phyloP scores from a whole-genome alignment of 2,797 vertebrate genomes.

The Acanthornis magna region DNA sequence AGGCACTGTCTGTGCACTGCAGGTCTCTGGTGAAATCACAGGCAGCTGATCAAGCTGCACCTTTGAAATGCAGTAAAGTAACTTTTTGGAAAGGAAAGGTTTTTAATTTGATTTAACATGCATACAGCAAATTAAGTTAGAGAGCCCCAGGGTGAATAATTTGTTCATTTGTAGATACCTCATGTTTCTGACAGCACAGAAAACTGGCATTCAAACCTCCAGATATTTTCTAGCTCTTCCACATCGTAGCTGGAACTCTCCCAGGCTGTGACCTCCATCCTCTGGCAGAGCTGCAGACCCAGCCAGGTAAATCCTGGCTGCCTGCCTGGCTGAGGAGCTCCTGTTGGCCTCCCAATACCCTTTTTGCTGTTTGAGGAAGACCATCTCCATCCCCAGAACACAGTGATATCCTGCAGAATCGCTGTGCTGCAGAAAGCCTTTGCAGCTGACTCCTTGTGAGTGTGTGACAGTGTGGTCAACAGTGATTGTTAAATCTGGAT shows the following conservation, averaged over 20 bases:
- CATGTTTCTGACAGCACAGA: not conserved
- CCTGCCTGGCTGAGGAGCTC: not conserved
- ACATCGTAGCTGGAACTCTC: not conserved
- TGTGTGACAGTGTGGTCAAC: not conserved
- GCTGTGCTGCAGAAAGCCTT: not conserved
- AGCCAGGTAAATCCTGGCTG: not conserved
- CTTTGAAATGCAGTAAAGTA: not conserved
- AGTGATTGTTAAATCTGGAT: not conserved
- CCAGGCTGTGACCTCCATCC: not conserved
- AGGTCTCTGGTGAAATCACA: not conserved
- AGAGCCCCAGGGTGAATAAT: not conserved
- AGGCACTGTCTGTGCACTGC: not conserved
- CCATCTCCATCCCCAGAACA: not conserved
- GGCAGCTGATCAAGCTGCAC: not conserved
- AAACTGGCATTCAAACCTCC: not conserved
- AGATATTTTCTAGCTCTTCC: not conserved
- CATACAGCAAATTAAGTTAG: not conserved
- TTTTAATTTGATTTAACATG: not conserved
- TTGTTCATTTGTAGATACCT: not conserved
- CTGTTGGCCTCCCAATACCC: not conserved
- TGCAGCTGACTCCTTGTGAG: not conserved
- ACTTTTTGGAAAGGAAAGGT: not conserved
- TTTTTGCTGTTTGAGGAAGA: not conserved
- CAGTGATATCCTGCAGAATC: not conserved
- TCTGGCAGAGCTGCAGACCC: not conserved